phyloP scores from a whole-genome alignment of 1,140 invertebrate genomes.

The Formica selysi region DNA sequence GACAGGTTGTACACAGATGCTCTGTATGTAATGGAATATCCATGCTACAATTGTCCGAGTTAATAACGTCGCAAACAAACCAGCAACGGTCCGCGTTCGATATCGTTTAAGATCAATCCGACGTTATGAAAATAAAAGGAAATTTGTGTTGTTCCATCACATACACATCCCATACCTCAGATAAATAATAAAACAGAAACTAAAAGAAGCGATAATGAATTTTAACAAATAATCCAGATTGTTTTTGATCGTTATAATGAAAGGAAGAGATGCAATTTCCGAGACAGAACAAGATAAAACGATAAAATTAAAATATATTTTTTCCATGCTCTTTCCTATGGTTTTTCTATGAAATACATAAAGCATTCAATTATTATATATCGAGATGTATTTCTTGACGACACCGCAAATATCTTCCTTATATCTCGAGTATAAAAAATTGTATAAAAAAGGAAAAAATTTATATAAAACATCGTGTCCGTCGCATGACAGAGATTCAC shows the following conservation, averaged over 20 bases:
- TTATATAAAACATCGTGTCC: not conserved
- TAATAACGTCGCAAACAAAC: slow-evolving; percentile 50
- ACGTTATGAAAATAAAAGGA: not conserved
- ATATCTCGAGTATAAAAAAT: slow-evolving; percentile 25
- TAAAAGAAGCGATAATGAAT: not conserved
- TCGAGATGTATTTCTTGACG: not conserved
- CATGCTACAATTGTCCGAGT: slow-evolving; percentile 46
- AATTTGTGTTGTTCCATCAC: not conserved
- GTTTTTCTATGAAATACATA: not conserved
- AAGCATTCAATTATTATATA: slow-evolving; percentile 17
- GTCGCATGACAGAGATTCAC: not conserved
- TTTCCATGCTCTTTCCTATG: not conserved
- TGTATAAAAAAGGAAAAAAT: not conserved
- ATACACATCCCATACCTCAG: not conserved
- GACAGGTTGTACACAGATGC: not conserved
- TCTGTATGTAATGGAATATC: slow-evolving; percentile 56
- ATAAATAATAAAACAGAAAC: not conserved
- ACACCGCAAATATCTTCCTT: not conserved
- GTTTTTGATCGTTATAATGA: not conserved
- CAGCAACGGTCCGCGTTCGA: not conserved
- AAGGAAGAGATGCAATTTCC: not conserved
- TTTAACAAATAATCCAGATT: not conserved
- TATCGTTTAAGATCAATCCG: slow-evolving; percentile 7
- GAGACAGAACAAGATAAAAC: not conserved
- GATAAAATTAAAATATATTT: slow-evolving; percentile 34